These are phyloP conservation scores for Telmatochromis sp. DNA, from an alignment of 2,113 vertebrate genomes.

Conservation along the genomic window DNA sequence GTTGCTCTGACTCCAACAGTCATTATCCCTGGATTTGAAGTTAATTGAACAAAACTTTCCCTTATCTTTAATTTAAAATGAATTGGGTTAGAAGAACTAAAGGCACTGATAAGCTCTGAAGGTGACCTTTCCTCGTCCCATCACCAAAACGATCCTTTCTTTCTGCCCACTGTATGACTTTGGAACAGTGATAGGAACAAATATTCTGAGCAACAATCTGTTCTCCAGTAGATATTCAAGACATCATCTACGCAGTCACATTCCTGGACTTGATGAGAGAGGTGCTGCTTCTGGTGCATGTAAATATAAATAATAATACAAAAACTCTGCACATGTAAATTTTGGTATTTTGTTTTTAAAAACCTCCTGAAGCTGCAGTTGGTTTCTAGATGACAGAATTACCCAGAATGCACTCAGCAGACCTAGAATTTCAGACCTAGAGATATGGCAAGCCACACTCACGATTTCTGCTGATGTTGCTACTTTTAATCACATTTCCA, in stretches of 20 bases:
- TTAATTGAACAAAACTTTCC: conserved; percentile 18
- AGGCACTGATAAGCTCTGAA: conserved; percentile 36
- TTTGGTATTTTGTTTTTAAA: neutral
- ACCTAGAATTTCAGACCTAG: neutral
- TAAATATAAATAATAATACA: neutral
- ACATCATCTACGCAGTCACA: neutral
- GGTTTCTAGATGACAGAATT: neutral
- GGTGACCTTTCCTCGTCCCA: conserved; percentile 3
- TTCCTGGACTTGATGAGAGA: neutral
- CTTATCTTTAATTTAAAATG: conserved; percentile 42
- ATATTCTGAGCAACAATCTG: neutral
- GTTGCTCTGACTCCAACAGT: conserved; percentile 1
- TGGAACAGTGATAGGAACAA: neutral
- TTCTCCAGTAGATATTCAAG: neutral
- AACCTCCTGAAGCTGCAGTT: neutral
- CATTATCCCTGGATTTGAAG: conserved; percentile 25
- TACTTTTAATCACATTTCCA: neutral
- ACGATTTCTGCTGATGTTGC: neutral
- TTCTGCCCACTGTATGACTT: neutral
- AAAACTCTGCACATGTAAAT: neutral
- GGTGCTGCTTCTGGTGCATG: neutral
- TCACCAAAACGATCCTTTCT: neutral
- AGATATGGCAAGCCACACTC: neutral
- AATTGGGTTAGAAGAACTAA: conserved; percentile 36
- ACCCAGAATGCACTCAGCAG: neutral